These are phyloP conservation scores for Crypturellus tataupa DNA, from an alignment of 2,797 vertebrate species.

Conservation along the genomic window DNA sequence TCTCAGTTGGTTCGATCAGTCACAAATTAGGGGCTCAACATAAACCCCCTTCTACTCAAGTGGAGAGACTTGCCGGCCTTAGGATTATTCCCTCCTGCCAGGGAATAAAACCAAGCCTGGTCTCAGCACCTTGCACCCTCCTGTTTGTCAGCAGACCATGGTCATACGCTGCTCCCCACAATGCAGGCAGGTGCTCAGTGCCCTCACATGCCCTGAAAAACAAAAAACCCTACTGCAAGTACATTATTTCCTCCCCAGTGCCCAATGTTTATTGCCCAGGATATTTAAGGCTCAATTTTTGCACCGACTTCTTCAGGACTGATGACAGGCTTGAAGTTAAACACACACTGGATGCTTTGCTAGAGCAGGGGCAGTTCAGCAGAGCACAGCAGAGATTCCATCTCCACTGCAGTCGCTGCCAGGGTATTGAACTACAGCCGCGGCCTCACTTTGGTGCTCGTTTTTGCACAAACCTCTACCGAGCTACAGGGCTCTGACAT, in stretches of 20 bases:
- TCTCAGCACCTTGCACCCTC: background rate
- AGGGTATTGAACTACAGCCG: background rate
- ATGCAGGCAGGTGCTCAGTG: background rate
- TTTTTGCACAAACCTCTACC: constrained; percentile 59
- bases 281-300: constrained; percentile 35
- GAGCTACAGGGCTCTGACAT: constrained; percentile 45
- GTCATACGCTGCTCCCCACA: background rate
- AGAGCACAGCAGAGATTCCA: constrained; percentile 48
- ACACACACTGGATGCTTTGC: constrained; percentile 5
- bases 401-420: background rate
- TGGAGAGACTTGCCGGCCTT: background rate
- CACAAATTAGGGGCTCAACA: background rate
- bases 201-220: too few relatives aligned
- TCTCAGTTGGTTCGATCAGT: background rate
- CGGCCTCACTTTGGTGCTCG: constrained; percentile 21
- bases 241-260: background rate
- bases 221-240: background rate
- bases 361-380: constrained; percentile 31
- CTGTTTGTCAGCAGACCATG: background rate
- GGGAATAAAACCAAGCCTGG: background rate
- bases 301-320: constrained; percentile 48
- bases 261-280: constrained; percentile 20
- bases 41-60: background rate
- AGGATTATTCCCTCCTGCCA: background rate
- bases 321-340: constrained; percentile 51